Evolutionary conservation across 2,888 invertebrate genomes (phyloP).

Genomic region (Cerastis leucographa): DNA sequence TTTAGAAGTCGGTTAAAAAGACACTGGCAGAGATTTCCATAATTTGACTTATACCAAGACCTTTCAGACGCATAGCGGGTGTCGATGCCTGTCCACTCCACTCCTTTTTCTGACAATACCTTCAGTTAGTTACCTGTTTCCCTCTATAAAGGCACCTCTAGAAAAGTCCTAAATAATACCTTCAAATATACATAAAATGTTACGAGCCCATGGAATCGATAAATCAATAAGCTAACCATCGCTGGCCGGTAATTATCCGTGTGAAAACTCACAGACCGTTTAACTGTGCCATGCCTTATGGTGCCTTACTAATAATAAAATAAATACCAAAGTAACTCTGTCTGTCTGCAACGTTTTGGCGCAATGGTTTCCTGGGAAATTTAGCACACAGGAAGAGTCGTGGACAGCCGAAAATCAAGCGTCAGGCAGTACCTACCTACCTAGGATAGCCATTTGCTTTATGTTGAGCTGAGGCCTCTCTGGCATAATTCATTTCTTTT

Average conservation of each 20-base stretch:
- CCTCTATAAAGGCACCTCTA: not conserved
- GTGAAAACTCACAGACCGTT: conserved; percentile 68
- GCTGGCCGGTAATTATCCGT: conserved; percentile 71
- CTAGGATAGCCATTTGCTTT: not conserved
- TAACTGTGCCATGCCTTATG: conserved; percentile 24
- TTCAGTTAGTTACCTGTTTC: not conserved
- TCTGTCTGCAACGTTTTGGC: not conserved
- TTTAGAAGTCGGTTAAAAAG: too few relatives aligned
- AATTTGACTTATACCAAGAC: not conserved
- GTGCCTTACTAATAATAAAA: not conserved
- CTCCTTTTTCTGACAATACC: not conserved
- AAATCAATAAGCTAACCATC: conserved; percentile 69
- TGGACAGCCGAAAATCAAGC: not conserved
- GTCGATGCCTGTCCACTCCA: not conserved
- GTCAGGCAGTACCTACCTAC: not conserved
- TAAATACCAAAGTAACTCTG: not conserved
- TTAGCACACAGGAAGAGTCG: not conserved
- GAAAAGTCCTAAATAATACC: not conserved
- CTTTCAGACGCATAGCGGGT: not conserved
- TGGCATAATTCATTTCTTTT: not conserved
- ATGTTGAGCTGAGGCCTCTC: not conserved
- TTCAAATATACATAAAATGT: conserved; percentile 67
- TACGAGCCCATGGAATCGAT: conserved; percentile 74
- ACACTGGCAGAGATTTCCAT: not conserved
- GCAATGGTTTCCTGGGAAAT: not conserved